Base-by-base conservation (phyloP, 2,113 vertebrate species). In the Lepisosteus oculatus region DNA sequence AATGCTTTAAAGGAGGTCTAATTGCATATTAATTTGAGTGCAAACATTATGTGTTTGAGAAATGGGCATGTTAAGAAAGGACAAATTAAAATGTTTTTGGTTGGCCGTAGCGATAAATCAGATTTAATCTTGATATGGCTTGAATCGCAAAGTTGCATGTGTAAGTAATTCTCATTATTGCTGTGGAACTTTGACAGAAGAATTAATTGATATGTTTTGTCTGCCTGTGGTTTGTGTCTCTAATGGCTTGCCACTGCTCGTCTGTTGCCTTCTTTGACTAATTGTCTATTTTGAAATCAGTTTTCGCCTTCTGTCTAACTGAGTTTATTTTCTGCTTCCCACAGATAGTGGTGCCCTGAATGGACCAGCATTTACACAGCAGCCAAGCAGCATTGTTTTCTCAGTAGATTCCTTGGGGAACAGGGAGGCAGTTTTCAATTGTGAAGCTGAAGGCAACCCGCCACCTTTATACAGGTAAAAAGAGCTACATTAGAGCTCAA, bases 391-490 rank as follows among this genome's bases (percentile, higher is more conserved):
- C 76, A 43, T 95, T 0, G 94, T 97, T 84, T 98, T 98, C 81
- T 94, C 97, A 6, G 76, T 97, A 87, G 95, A 95, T 82, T 93
- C 93, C 0, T 87, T 95, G 82, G 95, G 96, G 87, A 95, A 85
- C 86, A 93, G 93, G 76, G 94, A 95, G 83, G 94, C 97, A 80
- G 93, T 94, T 81, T 93, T 99, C 82, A 97, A 80, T 81, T 99
- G 97, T 0, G 95, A 98, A 82, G 97, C 93, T 9, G 87, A 91
- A 77, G 97, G 96, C 77, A 95, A 92, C 74, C 96, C 97, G 14
- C 79, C 89, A 43, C 95, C 95, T 8, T 85, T 90, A 12, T 92
- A 96, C 81, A 91, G 93, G 97, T 99, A 81, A 88, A 51, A 51
- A 51, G 5, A 51, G 29, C 29, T 29, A 29, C 29, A 29, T 29